Evolutionary conservation across 2,888 invertebrate species (phyloP).

Genomic region (Mythimna vitellina): DNA sequence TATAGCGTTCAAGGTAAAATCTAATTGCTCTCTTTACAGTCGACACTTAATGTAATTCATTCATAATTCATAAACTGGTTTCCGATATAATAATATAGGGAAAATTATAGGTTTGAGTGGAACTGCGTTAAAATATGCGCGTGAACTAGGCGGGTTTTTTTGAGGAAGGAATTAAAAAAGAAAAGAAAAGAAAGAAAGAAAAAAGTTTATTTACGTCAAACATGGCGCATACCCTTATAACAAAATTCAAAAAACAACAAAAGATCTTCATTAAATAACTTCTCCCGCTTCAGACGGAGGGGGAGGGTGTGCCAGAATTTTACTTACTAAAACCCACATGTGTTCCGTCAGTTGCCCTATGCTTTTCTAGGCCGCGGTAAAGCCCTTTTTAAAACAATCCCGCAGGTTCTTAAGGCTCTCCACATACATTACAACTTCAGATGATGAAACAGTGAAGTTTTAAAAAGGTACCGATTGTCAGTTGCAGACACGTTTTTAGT

Average conservation of each 20-base stretch:
- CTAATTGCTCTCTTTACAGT: conserved; percentile 80
- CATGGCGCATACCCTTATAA: too few species aligned
- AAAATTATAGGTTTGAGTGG: conserved; percentile 52
- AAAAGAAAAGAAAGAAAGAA: too few species aligned
- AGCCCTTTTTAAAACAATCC: too few species aligned
- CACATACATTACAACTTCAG: not conserved
- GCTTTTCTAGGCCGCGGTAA: too few species aligned
- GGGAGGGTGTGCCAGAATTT: too few species aligned
- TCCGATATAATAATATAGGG: conserved; percentile 52
- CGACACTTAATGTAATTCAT: conserved; percentile 74
- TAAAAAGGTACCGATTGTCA: not conserved
- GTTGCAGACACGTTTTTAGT: not conserved
- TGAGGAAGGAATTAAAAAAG: too few species aligned
- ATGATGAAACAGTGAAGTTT: not conserved
- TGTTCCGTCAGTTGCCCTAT: too few species aligned
- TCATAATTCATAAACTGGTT: conserved; percentile 80
- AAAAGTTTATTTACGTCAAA: too few species aligned
- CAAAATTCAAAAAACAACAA: too few species aligned
- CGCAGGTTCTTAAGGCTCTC: not conserved
- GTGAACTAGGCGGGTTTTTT: not conserved
- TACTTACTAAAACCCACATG: too few species aligned
- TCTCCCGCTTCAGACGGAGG: too few species aligned
- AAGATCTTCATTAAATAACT: too few species aligned
- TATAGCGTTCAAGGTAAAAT: conserved; percentile 80
- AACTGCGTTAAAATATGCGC: conserved; percentile 14